Evolutionary conservation across 2,113 vertebrate genomes (phyloP).

Genomic region (Phrynosoma blainvillii): DNA sequence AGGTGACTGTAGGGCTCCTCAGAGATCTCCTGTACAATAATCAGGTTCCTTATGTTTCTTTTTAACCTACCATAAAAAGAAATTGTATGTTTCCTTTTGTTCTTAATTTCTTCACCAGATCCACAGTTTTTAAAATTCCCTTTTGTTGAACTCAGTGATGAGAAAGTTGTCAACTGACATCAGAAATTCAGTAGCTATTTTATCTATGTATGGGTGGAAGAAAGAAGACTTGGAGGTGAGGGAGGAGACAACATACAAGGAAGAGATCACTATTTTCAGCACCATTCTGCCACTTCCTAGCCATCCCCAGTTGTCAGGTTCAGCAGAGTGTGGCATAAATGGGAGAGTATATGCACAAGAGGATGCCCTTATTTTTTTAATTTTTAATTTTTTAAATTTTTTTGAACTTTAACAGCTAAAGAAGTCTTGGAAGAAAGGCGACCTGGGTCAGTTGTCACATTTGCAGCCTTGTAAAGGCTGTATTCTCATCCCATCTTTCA

Average conservation of each 20-base stretch:
- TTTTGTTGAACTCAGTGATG: neutral
- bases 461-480: neutral
- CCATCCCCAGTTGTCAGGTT: neutral
- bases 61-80: neutral
- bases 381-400: neutral
- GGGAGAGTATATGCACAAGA: neutral
- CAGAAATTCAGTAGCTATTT: neutral
- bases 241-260: neutral
- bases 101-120: neutral
- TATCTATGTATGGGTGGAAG: neutral
- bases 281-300: neutral
- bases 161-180: neutral
- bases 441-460: neutral
- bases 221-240: neutral
- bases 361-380: neutral
- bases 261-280: neutral
- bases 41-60: neutral
- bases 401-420: neutral
- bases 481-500: neutral
- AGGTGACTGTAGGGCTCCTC: no score
- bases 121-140: neutral
- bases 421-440: neutral
- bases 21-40: no score
- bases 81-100: no score
- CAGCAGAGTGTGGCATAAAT: neutral